Evolutionary conservation across 1,140 invertebrate species (phyloP), one percentile per base, ranked within the genome.

Genomic region (Oryctes rhinoceros): DNA sequence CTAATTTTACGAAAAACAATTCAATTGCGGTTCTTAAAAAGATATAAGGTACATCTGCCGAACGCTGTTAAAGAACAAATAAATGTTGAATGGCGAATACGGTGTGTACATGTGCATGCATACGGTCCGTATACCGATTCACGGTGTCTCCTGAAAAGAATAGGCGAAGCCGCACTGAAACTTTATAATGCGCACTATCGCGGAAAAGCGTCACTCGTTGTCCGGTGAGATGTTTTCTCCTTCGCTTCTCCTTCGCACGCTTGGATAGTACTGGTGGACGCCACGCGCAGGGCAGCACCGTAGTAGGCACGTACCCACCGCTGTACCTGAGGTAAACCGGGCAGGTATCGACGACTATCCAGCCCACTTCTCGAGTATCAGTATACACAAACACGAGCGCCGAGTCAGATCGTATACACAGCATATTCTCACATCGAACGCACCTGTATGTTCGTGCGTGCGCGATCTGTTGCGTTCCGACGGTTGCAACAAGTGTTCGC

Each of bases 291-390:
- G 75, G 74, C 71, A 80, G 79, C 79, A 74, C 79, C 71, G 79
- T 76, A 20, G 44, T 59, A 49, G 65, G 65, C 65, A 71, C 48
- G 44, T 75, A 76, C 71, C 48, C 30, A 35, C 62, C 75, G 75
- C 75, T 18, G 47, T 47, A 76, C 79, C 65, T 71, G 24, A 80
- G 71, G 79, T 74, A 74, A 79, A 79, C 65, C 79, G 62, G 79
- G 79, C 74, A 82, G 83, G 80, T 81, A 83, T 83, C 80, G 4
- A 80, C 83, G 81, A 79, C 80, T 81, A 82, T 78, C 79, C 80
- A 81, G 81, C 81, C 83, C 79, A 82, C 83, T 82, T 81, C 80
- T 80, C 81, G 78, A 80, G 79, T 80, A 80, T 80, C 79, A 82
- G 81, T 82, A 80, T 76, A 76, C 74, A 59, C 49, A 80, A 76